Evolutionary conservation across 2,113 vertebrate genomes (phyloP).

Genomic region (human (Homo sapiens)): DNA sequence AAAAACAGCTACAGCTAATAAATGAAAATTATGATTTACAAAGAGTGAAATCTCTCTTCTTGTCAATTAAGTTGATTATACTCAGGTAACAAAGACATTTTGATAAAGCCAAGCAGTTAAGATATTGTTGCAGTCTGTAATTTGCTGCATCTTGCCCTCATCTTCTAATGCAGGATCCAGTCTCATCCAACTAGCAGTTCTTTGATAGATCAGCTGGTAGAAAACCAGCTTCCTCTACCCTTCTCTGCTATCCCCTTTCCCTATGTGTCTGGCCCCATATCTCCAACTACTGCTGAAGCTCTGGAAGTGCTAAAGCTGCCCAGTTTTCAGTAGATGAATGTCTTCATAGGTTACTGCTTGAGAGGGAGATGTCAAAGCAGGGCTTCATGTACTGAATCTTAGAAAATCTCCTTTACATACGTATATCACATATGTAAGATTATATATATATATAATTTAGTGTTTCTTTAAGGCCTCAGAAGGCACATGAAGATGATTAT

Average conservation of each 20-base stretch:
- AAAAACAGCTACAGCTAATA: background rate
- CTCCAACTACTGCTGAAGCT: background rate
- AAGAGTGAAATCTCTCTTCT: background rate
- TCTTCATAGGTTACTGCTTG: background rate
- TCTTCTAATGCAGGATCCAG: background rate
- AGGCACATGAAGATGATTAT: background rate
- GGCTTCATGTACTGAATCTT: background rate
- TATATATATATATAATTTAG: background rate
- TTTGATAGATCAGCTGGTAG: background rate
- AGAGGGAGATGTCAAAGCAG: background rate
- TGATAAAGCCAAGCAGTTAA: background rate
- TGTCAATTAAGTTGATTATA: background rate
- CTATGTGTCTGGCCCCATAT: background rate
- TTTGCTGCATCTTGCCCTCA: background rate
- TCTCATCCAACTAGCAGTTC: background rate
- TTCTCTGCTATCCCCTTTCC: background rate
- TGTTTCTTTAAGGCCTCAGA: background rate
- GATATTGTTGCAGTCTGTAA: background rate
- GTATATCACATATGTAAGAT: background rate
- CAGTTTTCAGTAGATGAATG: background rate
- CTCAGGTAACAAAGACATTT: background rate
- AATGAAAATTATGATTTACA: background rate
- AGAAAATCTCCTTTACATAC: background rate
- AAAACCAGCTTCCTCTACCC: background rate
- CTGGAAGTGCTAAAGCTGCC: background rate